These are phyloP conservation scores for Dufourea novaeangliae DNA, from an alignment of 1,140 invertebrate genomes.

Conservation along the genomic window DNA sequence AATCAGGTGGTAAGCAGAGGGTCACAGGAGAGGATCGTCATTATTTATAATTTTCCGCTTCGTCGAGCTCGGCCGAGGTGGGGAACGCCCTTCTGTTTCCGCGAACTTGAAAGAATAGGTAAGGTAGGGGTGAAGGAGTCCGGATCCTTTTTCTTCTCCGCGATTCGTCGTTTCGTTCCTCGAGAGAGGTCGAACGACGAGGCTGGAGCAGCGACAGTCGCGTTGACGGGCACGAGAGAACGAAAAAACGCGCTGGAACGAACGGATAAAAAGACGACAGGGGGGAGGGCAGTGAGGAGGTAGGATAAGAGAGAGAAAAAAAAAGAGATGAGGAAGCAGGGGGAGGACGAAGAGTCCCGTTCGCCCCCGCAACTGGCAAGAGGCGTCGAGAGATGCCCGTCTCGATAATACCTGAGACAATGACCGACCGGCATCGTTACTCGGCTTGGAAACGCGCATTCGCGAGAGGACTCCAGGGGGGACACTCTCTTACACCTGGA, in stretches of 20 bases:
- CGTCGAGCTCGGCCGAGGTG: slow-evolving; percentile 49
- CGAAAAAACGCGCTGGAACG: slow-evolving; percentile 5
- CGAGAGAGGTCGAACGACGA: slow-evolving; percentile 37
- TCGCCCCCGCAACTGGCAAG: slow-evolving; percentile 70
- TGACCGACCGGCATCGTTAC: slow-evolving; percentile 73
- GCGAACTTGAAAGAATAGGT: slow-evolving; percentile 70
- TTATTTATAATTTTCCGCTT: slow-evolving; percentile 81
- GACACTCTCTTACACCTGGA: slow-evolving; percentile 61
- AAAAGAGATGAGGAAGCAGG: neutral
- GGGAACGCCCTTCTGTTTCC: slow-evolving; percentile 62
- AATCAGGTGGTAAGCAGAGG: slow-evolving; percentile 12
- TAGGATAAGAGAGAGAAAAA: neutral
- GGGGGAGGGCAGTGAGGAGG: slow-evolving; percentile 42
- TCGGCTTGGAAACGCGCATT: slow-evolving; percentile 60
- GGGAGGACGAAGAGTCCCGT: slow-evolving; percentile 44
- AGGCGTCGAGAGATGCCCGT: slow-evolving; percentile 70
- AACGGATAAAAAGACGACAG: slow-evolving; percentile 15
- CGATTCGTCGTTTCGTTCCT: slow-evolving; percentile 43
- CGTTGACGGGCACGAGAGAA: slow-evolving; percentile 52
- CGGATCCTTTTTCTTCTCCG: slow-evolving; percentile 53
- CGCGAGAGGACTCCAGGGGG: slow-evolving; percentile 53
- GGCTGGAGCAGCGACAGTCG: neutral
- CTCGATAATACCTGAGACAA: slow-evolving; percentile 73
- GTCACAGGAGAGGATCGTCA: slow-evolving; percentile 65
- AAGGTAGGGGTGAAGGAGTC: slow-evolving; percentile 13